Base-by-base conservation (phyloP, 1,140 invertebrate genomes). In the Zaprionus ornatus region DNA sequence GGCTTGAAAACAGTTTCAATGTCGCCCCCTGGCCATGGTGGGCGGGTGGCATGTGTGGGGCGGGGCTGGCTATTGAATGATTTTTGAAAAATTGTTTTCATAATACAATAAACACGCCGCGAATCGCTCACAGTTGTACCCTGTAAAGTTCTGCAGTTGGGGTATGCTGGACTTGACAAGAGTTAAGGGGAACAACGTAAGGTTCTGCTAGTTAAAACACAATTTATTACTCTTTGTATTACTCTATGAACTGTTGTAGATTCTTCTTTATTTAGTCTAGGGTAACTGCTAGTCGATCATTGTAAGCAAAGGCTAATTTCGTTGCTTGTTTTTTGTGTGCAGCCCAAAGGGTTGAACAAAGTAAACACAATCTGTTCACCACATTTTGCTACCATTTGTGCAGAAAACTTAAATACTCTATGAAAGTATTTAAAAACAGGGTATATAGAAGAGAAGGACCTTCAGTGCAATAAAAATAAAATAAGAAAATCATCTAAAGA, bases 51-150 rank as follows among this genome's bases (percentile, higher is more conserved):
- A 37, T 19, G 50, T 23, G 12, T 50, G 45, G 32, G 29, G n/a
- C 17, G 61, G 42, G 42, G 62, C n/a, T 27, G n/a, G 27, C 65
- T 21, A 55, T 74, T 74, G 71, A 69, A 74, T 69, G 65, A 68
- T 42, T 61, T 69, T 60, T 67, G 32, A 54, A 67, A 73, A 60
- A 67, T 32, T 68, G 65, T 52, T 68, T 68, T 59, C 55, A 59
- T 59, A 48, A 27, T 32, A 67, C 65, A 59, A 50, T 60, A 59
- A 68, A 68, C 42, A 68, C 27, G 10, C 19, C 42, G 21, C 32
- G 23, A 60, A 15, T 42, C 13, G 15, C 13, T 23, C 10, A 4
- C 23, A 29, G 10, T 25, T 25, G 37, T 55, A 57, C 2, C 7
- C 3, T 10, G 1, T 13, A 29, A 10, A 56, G 2, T 25, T 0